Percentiles rank a stretch among this genome's conserved stretches.
These are phyloP conservation scores for Tridacna crocea DNA, from an alignment of 2,888 invertebrate species.

Conservation along the genomic window DNA sequence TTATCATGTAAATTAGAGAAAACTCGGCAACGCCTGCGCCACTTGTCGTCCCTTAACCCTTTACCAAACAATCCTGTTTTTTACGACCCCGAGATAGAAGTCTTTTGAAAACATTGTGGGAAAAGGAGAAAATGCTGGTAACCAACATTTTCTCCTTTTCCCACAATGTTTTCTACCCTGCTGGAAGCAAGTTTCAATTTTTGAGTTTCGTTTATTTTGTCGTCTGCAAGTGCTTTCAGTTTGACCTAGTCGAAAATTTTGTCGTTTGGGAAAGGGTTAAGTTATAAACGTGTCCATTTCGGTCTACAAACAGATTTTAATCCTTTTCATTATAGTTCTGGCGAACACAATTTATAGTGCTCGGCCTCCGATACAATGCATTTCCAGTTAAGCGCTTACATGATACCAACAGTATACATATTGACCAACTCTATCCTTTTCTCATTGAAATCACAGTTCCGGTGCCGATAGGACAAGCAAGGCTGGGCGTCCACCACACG, in stretches of 20 bases:
- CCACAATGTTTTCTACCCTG: too few species aligned
- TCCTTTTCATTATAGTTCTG: neutral
- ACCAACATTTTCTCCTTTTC: too few species aligned
- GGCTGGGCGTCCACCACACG: slow-evolving; percentile 53
- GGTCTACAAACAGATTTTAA: neutral
- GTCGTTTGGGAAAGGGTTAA: too few species aligned
- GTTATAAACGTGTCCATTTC: neutral
- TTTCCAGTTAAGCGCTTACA: neutral
- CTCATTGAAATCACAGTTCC: slow-evolving; percentile 15
- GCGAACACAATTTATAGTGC: neutral
- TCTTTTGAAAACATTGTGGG: too few species aligned
- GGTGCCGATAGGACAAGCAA: slow-evolving; percentile 31
- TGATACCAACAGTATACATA: neutral
- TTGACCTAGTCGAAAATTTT: too few species aligned
- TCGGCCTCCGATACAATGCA: neutral
- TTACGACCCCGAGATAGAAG: too few species aligned
- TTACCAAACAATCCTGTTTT: neutral
- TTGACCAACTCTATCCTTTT: neutral
- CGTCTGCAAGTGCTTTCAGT: too few species aligned
- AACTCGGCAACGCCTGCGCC: too few species aligned
- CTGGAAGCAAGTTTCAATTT: too few species aligned
- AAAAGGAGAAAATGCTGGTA: too few species aligned
- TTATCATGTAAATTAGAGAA: neutral
- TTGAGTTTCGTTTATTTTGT: too few species aligned
- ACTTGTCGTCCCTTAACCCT: neutral